These are phyloP conservation scores for Hippocampus barbouri DNA, from an alignment of 2,113 vertebrate species.

Conservation along the genomic window DNA sequence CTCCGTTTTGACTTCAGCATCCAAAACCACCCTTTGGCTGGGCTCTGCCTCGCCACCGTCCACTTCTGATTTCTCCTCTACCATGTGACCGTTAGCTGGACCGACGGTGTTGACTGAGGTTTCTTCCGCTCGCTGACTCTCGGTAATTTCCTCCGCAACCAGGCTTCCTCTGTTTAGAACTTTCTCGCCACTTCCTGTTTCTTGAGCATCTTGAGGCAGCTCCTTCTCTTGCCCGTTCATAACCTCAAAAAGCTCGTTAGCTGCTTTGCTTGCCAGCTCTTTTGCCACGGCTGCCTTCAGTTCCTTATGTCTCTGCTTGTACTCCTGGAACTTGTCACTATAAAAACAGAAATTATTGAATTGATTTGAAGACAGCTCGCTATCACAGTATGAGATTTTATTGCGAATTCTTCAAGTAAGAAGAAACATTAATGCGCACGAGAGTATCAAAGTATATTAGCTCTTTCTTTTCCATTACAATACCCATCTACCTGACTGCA, in stretches of 20 bases:
- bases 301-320: slow-evolving; percentile 67
- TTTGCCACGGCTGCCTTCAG: slow-evolving; percentile 55
- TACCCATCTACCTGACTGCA: slow-evolving; percentile 63
- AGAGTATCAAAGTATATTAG: not conserved
- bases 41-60: slow-evolving; percentile 1
- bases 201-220: slow-evolving; percentile 25
- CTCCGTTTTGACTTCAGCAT: slow-evolving; percentile 12
- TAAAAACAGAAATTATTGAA: slow-evolving; percentile 10
- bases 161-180: slow-evolving; percentile 29
- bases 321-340: slow-evolving; percentile 64
- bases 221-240: slow-evolving; percentile 12
- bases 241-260: slow-evolving; percentile 9
- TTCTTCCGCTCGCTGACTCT: slow-evolving; percentile 25
- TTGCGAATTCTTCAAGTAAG: too few relatives aligned
- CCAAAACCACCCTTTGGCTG: not conserved
- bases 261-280: slow-evolving; percentile 43
- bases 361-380: not conserved
- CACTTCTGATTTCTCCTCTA: slow-evolving; percentile 18
- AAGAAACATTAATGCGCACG: not conserved
- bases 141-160: slow-evolving; percentile 15
- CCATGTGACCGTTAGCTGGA: slow-evolving; percentile 32
- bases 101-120: not conserved
- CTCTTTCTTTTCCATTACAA: not conserved
- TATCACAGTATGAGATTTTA: too few relatives aligned
- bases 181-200: slow-evolving; percentile 37